phyloP scores from a whole-genome alignment of 1,140 invertebrate species.

The Heliconius hermathena region DNA sequence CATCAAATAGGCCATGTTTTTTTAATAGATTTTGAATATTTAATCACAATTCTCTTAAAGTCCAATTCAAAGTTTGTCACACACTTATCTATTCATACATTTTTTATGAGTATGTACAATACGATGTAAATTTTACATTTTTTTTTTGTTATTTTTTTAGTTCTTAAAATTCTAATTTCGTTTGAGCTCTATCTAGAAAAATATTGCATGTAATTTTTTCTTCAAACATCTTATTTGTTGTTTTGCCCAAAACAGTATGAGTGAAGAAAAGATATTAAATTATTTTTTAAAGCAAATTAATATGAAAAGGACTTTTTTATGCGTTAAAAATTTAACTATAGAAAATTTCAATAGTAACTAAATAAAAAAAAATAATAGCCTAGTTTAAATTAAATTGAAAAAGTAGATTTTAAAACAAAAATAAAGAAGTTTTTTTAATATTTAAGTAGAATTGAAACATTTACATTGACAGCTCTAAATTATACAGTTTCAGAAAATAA shows the following conservation, averaged over 20 bases:
- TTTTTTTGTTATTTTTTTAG: background rate
- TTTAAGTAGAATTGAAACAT: too few relatives aligned
- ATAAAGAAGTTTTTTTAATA: too few relatives aligned
- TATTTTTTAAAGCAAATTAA: background rate
- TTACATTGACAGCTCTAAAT: too few relatives aligned
- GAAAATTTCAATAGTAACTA: too few relatives aligned
- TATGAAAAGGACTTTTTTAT: background rate
- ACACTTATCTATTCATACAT: slow-evolving; percentile 7
- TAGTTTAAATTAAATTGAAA: too few relatives aligned
- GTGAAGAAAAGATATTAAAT: background rate
- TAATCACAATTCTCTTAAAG: background rate
- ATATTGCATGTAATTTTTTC: background rate
- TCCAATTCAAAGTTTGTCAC: background rate
- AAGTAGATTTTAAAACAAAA: too few relatives aligned
- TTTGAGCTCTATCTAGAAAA: slow-evolving; percentile 4
- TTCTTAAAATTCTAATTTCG: background rate
- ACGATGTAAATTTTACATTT: background rate
- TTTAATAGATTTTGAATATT: background rate
- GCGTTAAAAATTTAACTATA: too few relatives aligned
- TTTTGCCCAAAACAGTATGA: background rate
- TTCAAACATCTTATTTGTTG: background rate
- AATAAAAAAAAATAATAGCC: too few relatives aligned
- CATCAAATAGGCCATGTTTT: background rate
- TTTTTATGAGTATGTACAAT: background rate
- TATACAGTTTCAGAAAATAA: too few relatives aligned